Conservation (phyloP, 1,140 invertebrate species). For the Pogonognathellus flavescens region DNA sequence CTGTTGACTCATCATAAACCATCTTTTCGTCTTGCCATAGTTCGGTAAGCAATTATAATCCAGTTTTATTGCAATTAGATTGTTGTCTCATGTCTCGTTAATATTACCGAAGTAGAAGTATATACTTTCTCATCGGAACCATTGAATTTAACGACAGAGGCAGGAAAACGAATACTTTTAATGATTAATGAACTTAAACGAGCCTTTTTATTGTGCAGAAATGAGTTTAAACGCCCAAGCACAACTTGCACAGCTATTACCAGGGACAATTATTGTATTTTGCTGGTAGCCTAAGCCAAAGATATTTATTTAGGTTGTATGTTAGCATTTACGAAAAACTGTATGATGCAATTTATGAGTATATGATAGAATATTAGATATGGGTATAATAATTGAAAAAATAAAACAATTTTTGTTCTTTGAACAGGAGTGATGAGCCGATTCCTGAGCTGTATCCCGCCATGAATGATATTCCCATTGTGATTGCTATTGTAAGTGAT, state of each 20-base stretch:
- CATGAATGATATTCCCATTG: conserved; percentile 25
- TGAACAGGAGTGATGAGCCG: conserved; percentile 7
- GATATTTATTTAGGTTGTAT: too few relatives aligned
- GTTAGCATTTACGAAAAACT: too few relatives aligned
- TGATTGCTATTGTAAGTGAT: conserved; percentile 53
- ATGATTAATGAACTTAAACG: not conserved
- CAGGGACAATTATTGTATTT: too few relatives aligned
- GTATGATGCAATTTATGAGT: too few relatives aligned
- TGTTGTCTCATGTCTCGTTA: not conserved
- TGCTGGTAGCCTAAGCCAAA: too few relatives aligned
- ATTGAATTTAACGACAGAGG: too few relatives aligned
- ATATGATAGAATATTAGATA: too few relatives aligned
- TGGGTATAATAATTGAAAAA: too few relatives aligned
- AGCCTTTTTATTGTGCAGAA: not conserved
- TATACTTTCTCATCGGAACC: not conserved
- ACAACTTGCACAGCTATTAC: too few relatives aligned
- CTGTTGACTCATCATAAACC: not conserved
- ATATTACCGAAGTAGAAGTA: too few relatives aligned
- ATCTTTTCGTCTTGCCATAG: conserved; percentile 26
- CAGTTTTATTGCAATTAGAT: not conserved
- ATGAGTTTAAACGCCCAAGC: not conserved
- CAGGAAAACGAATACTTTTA: not conserved
- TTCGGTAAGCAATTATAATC: not conserved
- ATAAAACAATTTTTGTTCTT: not conserved
- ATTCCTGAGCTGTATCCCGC: not conserved